Conservation (phyloP, 2,888 invertebrate species). For the Synergus laeviventris region DNA sequence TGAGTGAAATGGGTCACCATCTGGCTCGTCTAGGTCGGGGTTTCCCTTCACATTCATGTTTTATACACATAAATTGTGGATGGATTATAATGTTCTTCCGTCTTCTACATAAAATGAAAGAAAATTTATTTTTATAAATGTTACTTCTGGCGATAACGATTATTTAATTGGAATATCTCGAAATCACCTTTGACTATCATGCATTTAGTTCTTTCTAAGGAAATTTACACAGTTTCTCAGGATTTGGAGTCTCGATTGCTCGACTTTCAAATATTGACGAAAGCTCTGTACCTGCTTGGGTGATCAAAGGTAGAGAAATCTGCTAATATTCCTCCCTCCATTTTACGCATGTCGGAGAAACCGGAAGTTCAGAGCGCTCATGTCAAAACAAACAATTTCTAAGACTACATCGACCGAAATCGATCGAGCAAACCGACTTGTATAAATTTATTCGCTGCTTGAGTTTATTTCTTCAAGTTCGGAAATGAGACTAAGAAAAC, state of each 20-base stretch:
- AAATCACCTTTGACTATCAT: not conserved
- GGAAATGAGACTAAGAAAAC: not conserved
- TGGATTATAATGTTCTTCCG: no score
- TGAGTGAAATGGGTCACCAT: no score
- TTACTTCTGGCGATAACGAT: no score
- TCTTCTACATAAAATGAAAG: no score
- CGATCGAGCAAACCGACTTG: conserved; percentile 1
- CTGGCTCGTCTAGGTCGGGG: not conserved
- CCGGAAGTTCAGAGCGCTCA: not conserved
- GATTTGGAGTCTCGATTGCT: not conserved
- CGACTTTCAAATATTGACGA: conserved; percentile 4
- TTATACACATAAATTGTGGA: not conserved
- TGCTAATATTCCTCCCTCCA: not conserved
- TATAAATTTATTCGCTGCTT: not conserved
- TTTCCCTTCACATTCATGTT: not conserved
- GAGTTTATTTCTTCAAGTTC: not conserved
- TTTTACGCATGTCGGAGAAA: not conserved
- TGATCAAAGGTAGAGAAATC: not conserved
- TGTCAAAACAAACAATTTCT: not conserved
- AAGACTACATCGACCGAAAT: not conserved
- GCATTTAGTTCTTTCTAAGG: not conserved
- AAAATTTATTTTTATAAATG: not conserved
- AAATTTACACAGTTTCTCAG: not conserved
- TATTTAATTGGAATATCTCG: not conserved
- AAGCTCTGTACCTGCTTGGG: not conserved